These are phyloP conservation scores for Cydia pomonella DNA, from an alignment of 1,140 invertebrate species.

Conservation along the genomic window DNA sequence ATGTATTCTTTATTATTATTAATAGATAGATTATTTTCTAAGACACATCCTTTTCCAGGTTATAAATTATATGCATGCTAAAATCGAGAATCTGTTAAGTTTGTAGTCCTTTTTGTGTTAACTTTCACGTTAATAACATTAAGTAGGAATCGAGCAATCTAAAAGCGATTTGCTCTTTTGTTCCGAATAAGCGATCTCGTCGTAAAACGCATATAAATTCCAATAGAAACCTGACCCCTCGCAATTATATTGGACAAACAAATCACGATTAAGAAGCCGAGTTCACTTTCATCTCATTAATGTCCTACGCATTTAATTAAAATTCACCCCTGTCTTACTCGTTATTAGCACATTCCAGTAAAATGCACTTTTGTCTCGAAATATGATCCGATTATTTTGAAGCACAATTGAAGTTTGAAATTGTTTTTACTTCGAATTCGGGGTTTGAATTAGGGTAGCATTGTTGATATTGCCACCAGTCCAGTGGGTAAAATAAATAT, in stretches of 20 bases:
- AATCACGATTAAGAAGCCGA: conserved; percentile 64
- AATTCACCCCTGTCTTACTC: conserved; percentile 66
- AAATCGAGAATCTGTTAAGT: no score
- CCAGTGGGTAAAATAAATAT: no score
- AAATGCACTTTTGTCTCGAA: conserved; percentile 20
- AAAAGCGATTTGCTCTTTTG: not conserved
- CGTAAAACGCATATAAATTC: conserved; percentile 32
- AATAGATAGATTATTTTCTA: no score
- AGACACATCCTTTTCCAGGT: no score
- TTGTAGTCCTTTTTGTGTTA: no score
- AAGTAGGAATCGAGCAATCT: no score
- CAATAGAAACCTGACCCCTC: conserved; percentile 38
- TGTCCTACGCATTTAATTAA: conserved; percentile 73
- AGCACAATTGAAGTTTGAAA: not conserved
- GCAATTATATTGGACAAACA: conserved; percentile 65
- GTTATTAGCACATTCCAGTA: conserved; percentile 69
- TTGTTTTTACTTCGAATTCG: not conserved
- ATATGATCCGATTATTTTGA: conserved; percentile 4
- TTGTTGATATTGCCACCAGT: not conserved
- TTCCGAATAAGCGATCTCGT: not conserved
- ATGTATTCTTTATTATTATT: no score
- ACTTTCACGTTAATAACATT: no score
- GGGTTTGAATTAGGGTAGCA: not conserved
- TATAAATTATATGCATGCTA: no score
- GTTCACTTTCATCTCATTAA: conserved; percentile 72